phyloP scores from a whole-genome alignment of 2,113 vertebrate genomes.

The Pterocles orientalis region DNA sequence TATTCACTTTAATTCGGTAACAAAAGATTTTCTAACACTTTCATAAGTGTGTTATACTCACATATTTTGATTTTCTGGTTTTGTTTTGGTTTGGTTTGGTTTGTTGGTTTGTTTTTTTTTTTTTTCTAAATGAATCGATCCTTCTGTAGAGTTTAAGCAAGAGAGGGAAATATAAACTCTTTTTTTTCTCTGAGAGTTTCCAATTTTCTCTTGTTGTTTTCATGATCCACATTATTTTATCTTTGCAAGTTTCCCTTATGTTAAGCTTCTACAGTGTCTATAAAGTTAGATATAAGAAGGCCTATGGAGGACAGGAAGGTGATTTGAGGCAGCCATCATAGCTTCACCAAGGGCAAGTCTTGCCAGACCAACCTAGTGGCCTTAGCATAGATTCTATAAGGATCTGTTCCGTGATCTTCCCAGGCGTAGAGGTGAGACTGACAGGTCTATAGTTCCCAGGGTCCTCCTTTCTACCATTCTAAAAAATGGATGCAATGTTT shows the following conservation, averaged over 20 bases:
- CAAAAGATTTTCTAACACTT: background rate
- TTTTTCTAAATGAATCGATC: background rate
- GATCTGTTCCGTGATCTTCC: too few species aligned
- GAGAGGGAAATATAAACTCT: background rate
- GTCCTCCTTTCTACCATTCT: too few species aligned
- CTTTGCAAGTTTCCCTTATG: background rate
- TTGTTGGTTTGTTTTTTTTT: background rate
- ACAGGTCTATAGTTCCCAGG: too few species aligned
- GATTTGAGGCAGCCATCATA: too few species aligned
- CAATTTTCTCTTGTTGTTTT: background rate
- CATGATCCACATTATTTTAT: background rate
- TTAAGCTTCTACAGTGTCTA: background rate
- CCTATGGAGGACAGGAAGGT: too few species aligned
- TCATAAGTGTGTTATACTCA: background rate
- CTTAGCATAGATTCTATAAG: too few species aligned
- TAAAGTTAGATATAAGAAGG: background rate
- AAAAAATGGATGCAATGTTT: background rate
- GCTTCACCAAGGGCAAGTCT: too few species aligned
- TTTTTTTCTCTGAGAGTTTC: background rate
- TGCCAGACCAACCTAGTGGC: too few species aligned
- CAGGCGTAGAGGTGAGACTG: too few species aligned
- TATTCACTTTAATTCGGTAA: background rate
- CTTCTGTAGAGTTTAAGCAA: background rate
- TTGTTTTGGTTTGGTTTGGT: background rate
- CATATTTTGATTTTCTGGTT: background rate